These are phyloP conservation scores for Leptothorax acervorum DNA, from an alignment of 2,888 invertebrate species.

Conservation along the genomic window DNA sequence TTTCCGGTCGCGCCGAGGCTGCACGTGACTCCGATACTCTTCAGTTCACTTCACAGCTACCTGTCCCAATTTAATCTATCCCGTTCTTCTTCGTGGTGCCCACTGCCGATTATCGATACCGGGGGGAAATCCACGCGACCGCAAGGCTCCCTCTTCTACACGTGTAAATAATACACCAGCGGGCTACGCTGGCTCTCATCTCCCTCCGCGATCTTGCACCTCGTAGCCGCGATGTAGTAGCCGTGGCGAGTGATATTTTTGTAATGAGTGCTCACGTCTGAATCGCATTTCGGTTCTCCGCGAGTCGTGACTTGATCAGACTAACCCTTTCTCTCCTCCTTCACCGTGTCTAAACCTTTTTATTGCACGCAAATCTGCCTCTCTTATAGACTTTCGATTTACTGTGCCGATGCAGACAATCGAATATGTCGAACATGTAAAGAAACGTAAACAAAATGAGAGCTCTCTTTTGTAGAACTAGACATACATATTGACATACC, in stretches of 20 bases:
- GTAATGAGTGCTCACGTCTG: slow-evolving; percentile 65
- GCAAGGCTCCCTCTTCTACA: slow-evolving; percentile 76
- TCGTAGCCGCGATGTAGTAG: slow-evolving; percentile 47
- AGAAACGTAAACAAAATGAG: not conserved
- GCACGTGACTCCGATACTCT: slow-evolving; percentile 82
- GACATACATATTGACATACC: not conserved
- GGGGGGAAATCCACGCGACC: slow-evolving; percentile 71
- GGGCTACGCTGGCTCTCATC: slow-evolving; percentile 61
- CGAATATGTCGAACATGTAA: not conserved
- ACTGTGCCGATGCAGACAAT: not conserved
- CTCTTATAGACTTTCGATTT: not conserved
- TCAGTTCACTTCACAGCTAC: slow-evolving; percentile 81
- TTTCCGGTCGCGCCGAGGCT: slow-evolving; percentile 80
- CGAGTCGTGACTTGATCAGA: slow-evolving; percentile 72
- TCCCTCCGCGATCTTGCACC: slow-evolving; percentile 56
- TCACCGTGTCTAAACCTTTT: not conserved
- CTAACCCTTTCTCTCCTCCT: not conserved
- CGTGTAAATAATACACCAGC: slow-evolving; percentile 82
- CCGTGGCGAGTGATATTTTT: slow-evolving; percentile 30
- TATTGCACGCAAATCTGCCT: not conserved
- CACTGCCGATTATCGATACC: slow-evolving; percentile 65
- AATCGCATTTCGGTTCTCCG: slow-evolving; percentile 61
- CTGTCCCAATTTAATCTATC: slow-evolving; percentile 83
- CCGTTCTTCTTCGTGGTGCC: slow-evolving; percentile 62
- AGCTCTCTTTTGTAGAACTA: not conserved